Evolutionary conservation across 1,140 invertebrate genomes (phyloP), one percentile per base, ranked within the genome.

Genomic region (Dinoponera quadriceps): DNA sequence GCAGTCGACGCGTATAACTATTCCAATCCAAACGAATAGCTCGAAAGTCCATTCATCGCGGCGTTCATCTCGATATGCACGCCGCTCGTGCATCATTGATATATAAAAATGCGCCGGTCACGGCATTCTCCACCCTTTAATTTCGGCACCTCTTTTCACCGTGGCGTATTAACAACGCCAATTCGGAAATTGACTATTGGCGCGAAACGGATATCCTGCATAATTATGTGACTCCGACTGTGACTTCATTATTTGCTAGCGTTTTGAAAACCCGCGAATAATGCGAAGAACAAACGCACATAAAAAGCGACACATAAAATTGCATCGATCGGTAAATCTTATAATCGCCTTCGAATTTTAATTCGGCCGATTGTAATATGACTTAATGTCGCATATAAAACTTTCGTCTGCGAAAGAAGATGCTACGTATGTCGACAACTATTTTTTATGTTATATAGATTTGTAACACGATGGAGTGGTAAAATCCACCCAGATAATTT

Each of bases 21-120:
- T 80, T 69, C 65, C 75, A 80, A 80, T 80, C 65, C 33, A 80
- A 80, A 80, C 75, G 75, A 69, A 80, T 80, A 57, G 65, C 75
- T 71, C 75, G 51, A 71, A 80, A 80, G 75, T 80, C 51, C 75
- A 80, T 80, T 80, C 65, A 80, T 80, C 65, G 65, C 65, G 11
- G 49, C 33, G 49, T 80, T 80, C 65, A 69, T 80, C 65, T 80
- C 75, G 51, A 80, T 80, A 80, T 78, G 33, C 25, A 51, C 33
- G 29, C n/a, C 66, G 65, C 66, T 71, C 65, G 57, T 80, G 75
- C 75, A 69, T 78, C 75, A 78, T 78, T 29, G 75, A 78, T 69
- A 33, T 16, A 57, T 69, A 80, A 80, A 80, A 80, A 80, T 80
- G 33, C 54, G 69, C 9, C 22, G 22, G 22, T 55, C 63, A 78